Percentiles rank a stretch among this genome's conserved stretches.
Evolutionary conservation across 2,888 invertebrate genomes (phyloP).

Genomic region (Vanessa cardui): DNA sequence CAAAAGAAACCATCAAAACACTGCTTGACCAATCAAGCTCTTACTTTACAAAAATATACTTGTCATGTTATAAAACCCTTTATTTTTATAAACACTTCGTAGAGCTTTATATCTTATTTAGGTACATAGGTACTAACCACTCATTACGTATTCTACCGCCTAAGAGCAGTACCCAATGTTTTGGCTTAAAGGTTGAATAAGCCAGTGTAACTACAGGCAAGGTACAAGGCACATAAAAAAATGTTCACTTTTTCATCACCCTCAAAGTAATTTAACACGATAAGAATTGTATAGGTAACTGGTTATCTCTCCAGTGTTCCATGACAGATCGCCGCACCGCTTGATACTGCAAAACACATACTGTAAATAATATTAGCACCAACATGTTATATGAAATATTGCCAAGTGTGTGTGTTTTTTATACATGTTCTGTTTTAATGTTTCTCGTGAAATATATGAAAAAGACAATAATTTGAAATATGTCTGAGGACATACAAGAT

Average conservation of each 20-base stretch:
- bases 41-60: no score
- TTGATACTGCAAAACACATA: slow-evolving; percentile 13
- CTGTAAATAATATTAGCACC: slow-evolving; percentile 5
- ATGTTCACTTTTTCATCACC: neutral
- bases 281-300: slow-evolving; percentile 12
- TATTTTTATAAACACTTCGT: no score
- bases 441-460: slow-evolving; percentile 8
- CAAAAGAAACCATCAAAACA: no score
- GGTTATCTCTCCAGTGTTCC: slow-evolving; percentile 15
- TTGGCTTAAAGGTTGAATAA: no score
- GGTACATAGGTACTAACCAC: no score
- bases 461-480: slow-evolving; percentile 10
- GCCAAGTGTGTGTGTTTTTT: neutral
- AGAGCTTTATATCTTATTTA: no score
- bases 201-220: no score
- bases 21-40: no score
- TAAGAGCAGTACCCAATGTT: no score
- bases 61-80: no score
- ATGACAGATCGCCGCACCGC: slow-evolving; percentile 25
- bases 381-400: slow-evolving; percentile 9
- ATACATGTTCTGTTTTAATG: slow-evolving; percentile 3
- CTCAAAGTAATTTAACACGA: slow-evolving; percentile 6
- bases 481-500: neutral
- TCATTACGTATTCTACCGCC: no score
- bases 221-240: no score